phyloP scores from a whole-genome alignment of 1,140 invertebrate genomes.

The Habropoda laboriosa region DNA sequence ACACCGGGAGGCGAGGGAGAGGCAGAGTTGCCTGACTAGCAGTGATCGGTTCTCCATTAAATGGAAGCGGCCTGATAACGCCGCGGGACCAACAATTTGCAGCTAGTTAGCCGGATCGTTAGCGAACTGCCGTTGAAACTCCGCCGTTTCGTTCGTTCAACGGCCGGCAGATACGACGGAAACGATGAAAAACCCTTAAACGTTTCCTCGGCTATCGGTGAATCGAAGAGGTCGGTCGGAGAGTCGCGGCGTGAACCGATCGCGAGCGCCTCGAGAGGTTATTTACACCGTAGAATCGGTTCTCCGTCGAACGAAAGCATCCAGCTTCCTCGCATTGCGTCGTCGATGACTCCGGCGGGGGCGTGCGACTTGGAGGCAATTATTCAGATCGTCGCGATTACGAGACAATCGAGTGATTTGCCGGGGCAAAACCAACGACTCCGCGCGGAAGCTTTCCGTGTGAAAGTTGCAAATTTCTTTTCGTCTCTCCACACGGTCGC shows the following conservation, averaged over 20 bases:
- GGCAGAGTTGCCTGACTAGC: background rate
- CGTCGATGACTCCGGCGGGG: background rate
- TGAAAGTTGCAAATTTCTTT: slow-evolving; percentile 66
- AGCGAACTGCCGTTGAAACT: background rate
- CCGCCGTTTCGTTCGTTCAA: no score
- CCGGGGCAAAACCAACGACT: slow-evolving; percentile 43
- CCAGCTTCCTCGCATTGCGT: background rate
- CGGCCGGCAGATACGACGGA: background rate
- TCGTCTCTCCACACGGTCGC: background rate
- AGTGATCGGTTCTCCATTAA: slow-evolving; percentile 19
- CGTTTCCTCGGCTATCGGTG: no score
- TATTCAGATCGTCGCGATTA: slow-evolving; percentile 55
- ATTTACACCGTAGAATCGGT: background rate
- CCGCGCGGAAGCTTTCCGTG: slow-evolving; percentile 49
- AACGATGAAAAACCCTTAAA: background rate
- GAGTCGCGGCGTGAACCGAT: no score
- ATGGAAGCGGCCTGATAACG: slow-evolving; percentile 8
- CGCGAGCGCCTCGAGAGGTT: background rate
- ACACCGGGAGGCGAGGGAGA: slow-evolving; percentile 18
- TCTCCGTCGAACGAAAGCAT: background rate
- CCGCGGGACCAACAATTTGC: background rate
- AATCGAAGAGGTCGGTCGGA: no score
- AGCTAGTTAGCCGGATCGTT: slow-evolving; percentile 47
- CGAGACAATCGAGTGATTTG: slow-evolving; percentile 58
- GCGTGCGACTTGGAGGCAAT: slow-evolving; percentile 52